phyloP scores from a whole-genome alignment of 2,888 invertebrate genomes.

The Temnothorax unifasciatus region DNA sequence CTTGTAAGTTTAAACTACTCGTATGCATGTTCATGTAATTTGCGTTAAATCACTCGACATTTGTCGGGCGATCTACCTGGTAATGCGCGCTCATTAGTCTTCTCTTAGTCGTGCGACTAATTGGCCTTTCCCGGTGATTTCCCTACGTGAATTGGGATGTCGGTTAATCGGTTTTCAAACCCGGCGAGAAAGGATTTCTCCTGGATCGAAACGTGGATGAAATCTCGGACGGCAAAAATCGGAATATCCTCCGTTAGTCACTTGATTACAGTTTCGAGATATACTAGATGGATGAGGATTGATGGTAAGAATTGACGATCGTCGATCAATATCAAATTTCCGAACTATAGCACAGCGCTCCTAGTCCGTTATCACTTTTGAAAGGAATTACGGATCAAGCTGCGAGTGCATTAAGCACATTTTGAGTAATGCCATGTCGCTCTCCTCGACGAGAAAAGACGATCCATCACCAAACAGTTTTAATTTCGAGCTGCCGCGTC shows the following conservation, averaged over 20 bases:
- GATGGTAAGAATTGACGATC: constrained; percentile 8
- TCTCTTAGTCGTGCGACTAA: constrained; percentile 10
- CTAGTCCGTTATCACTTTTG: not conserved
- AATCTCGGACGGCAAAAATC: not conserved
- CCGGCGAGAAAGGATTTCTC: not conserved
- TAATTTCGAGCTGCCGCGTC: constrained; percentile 30
- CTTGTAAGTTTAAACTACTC: constrained; percentile 24
- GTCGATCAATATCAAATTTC: constrained; percentile 24
- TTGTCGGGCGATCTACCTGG: constrained; percentile 16
- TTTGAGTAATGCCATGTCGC: constrained; percentile 8
- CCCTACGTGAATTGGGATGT: not conserved
- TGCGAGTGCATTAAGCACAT: constrained; percentile 15
- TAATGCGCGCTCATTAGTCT: constrained; percentile 35
- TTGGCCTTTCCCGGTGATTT: not conserved
- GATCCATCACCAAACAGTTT: constrained; percentile 21
- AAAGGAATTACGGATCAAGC: not conserved
- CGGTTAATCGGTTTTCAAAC: constrained; percentile 24
- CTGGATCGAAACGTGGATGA: not conserved
- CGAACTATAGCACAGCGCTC: not conserved
- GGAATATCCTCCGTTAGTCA: not conserved
- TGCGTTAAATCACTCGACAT: constrained; percentile 16
- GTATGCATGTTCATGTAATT: constrained; percentile 2
- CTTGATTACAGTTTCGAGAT: constrained; percentile 2
- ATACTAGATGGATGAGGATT: not conserved
- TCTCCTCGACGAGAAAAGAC: not conserved